Evolutionary conservation across 2,888 invertebrate genomes (phyloP).

Genomic region (Hypsopygia costalis): DNA sequence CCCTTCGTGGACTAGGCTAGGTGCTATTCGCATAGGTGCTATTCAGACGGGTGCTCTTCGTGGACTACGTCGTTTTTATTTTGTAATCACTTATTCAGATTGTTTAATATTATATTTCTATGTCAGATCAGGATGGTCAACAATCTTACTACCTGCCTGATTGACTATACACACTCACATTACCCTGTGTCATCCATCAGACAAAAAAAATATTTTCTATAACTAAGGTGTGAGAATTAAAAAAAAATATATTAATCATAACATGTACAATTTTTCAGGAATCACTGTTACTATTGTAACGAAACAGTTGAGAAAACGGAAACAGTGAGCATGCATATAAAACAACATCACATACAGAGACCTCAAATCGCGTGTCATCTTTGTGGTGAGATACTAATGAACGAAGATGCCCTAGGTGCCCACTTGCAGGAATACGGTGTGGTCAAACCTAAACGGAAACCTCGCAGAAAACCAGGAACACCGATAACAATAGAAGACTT

Average conservation of each 20-base stretch:
- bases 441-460: constrained; percentile 36
- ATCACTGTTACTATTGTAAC: constrained; percentile 49
- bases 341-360: constrained; percentile 39
- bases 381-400: constrained; percentile 58
- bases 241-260: not conserved
- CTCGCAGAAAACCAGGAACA: constrained; percentile 51
- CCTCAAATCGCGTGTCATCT: constrained; percentile 43
- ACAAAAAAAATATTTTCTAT: too few relatives aligned
- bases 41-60: too few relatives aligned
- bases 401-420: constrained; percentile 43
- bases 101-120: too few relatives aligned
- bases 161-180: too few relatives aligned
- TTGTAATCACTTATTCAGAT: too few relatives aligned
- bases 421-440: constrained; percentile 48
- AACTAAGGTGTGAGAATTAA: too few relatives aligned
- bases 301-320: constrained; percentile 26
- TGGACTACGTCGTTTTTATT: too few relatives aligned
- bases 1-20: too few relatives aligned
- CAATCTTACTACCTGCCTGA: too few relatives aligned
- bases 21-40: too few relatives aligned
- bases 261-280: constrained; percentile 17
- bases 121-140: too few relatives aligned
- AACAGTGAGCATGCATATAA: constrained; percentile 34
- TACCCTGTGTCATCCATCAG: too few relatives aligned
- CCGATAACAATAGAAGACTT: constrained; percentile 59